Conservation (phyloP, 2,888 invertebrate species). For the Catocala fraxini region DNA sequence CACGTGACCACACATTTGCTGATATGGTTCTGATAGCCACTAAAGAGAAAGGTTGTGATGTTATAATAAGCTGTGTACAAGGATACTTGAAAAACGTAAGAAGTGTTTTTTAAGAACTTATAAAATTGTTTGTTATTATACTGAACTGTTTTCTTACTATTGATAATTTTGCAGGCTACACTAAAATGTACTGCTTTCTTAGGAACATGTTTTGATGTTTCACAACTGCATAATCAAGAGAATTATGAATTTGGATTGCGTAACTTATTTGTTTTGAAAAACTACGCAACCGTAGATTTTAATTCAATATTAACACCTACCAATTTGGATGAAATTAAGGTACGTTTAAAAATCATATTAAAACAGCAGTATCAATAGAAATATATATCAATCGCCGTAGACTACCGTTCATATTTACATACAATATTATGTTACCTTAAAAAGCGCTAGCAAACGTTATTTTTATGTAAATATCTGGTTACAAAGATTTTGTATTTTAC, state of each 20-base stretch:
- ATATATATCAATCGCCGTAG: too few relatives aligned
- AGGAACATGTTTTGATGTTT: slow-evolving; percentile 54
- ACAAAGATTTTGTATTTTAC: too few relatives aligned
- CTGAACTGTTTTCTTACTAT: not conserved
- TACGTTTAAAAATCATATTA: slow-evolving; percentile 29
- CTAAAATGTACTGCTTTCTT: slow-evolving; percentile 40
- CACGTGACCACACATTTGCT: slow-evolving; percentile 58
- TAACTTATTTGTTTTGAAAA: slow-evolving; percentile 38
- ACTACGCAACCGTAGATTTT: slow-evolving; percentile 54
- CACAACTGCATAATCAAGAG: slow-evolving; percentile 53
- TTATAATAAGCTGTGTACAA: slow-evolving; percentile 60
- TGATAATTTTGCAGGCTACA: slow-evolving; percentile 47
- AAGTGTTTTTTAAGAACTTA: not conserved
- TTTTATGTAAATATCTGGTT: too few relatives aligned
- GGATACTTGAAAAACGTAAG: slow-evolving; percentile 64
- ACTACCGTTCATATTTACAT: too few relatives aligned
- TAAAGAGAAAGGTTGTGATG: slow-evolving; percentile 53
- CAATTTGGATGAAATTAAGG: slow-evolving; percentile 45
- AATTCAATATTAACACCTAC: slow-evolving; percentile 47
- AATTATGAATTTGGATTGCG: slow-evolving; percentile 56
- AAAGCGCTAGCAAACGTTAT: too few relatives aligned
- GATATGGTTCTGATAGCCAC: slow-evolving; percentile 39
- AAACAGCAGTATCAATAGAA: not conserved
- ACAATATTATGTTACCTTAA: too few relatives aligned
- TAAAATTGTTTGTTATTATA: too few relatives aligned